Percentiles rank a stretch among this genome's conserved stretches.
Conservation (phyloP, 1,140 invertebrate species). For the Cyrtorhinus lividipennis region DNA sequence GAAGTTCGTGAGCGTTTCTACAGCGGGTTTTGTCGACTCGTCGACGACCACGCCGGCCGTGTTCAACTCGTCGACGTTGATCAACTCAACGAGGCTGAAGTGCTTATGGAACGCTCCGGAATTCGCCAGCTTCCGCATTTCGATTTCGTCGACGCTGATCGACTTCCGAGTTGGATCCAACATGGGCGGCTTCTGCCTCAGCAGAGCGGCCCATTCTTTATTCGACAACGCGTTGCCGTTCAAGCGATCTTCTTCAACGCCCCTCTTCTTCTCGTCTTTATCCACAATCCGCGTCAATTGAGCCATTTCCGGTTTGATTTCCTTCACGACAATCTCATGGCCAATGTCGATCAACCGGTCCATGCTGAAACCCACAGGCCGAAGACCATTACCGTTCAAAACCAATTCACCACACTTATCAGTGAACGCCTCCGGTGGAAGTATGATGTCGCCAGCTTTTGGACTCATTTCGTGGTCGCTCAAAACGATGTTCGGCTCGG, state of each 20-base stretch:
- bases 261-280: neutral
- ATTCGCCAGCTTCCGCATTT: slow-evolving; percentile 20
- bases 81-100: slow-evolving; percentile 24
- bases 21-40: neutral
- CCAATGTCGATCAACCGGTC: slow-evolving; percentile 25
- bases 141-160: slow-evolving; percentile 26
- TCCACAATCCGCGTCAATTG: neutral
- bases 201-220: neutral
- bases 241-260: neutral
- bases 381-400: slow-evolving; percentile 21
- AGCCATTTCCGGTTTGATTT: slow-evolving; percentile 12
- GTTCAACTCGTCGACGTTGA: slow-evolving; percentile 19
- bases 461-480: slow-evolving; percentile 15
- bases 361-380: slow-evolving; percentile 26
- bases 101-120: slow-evolving; percentile 19
- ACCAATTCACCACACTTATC: slow-evolving; percentile 10
- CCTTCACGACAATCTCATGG: slow-evolving; percentile 21
- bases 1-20: slow-evolving; percentile 18
- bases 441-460: slow-evolving; percentile 17
- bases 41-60: neutral
- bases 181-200: neutral
- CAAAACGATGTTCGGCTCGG: slow-evolving; percentile 24
- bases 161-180: slow-evolving; percentile 21
- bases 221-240: neutral
- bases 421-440: slow-evolving; percentile 20